A percentile compares a stretch with the other conserved stretches of the same genome.
Evolutionary conservation across 2,113 vertebrate species (phyloP).

Genomic region (Acrocephalus arundinaceus): DNA sequence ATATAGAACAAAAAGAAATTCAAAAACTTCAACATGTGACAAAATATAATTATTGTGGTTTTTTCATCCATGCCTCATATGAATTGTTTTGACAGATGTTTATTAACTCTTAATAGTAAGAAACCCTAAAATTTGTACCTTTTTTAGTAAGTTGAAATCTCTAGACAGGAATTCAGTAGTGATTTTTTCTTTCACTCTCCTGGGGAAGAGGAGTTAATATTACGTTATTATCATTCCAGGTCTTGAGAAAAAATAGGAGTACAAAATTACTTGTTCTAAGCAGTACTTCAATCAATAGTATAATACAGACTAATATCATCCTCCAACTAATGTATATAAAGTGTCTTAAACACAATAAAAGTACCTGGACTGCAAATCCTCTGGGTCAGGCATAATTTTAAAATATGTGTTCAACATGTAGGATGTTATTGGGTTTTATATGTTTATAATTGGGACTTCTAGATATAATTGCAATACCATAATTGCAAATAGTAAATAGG

Average conservation of each 20-base stretch:
- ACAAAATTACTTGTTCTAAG: neutral
- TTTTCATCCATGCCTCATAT: neutral
- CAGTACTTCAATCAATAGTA: neutral
- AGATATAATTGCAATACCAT: neutral
- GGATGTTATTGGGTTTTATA: neutral
- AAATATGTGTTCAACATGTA: neutral
- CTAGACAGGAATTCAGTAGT: neutral
- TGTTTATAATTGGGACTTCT: neutral
- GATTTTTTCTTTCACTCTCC: neutral
- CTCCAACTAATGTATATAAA: neutral
- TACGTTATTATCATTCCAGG: neutral
- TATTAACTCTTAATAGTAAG: neutral
- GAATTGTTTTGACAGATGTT: neutral
- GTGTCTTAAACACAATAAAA: neutral
- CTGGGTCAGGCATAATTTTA: neutral
- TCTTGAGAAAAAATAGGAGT: neutral
- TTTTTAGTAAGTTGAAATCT: neutral
- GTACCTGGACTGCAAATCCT: neutral
- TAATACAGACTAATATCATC: neutral
- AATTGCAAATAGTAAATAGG: neutral
- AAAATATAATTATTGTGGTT: neutral
- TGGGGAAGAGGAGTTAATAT: neutral
- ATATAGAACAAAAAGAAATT: neutral
- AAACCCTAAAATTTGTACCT: neutral
- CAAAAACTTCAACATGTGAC: neutral